Base-by-base conservation (phyloP, 2,888 invertebrate genomes). In the Leuctra nigra region DNA sequence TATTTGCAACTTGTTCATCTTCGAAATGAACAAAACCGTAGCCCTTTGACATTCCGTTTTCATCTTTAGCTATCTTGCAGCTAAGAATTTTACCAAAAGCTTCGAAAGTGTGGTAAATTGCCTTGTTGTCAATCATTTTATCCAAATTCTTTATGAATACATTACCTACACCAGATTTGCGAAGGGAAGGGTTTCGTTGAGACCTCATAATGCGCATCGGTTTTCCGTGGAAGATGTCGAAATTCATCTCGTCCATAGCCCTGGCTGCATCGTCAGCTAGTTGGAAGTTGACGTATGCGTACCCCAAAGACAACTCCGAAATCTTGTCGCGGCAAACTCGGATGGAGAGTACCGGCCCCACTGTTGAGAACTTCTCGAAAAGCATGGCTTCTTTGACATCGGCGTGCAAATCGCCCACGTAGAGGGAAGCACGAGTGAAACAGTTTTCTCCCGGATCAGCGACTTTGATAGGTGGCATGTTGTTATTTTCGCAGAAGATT, bases 151-250 rank as follows among this genome's bases (percentile, higher is more conserved):
- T 82, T 67, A 81, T 82, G 72, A 81, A 82, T 35, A 81, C 77
- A 67, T 82, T 82, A 29, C 80, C 80, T 54, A 79, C 76, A 41
- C 81, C 81, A 38, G 80, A 80, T 60, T 78, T 77, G 56, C 81
- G 71, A 38, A 80, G 69, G 11, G 77, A 77, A 4, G 79, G 79
- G 67, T 81, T 80, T 54, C 80, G 71, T 68, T 82, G 80, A 14
- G 79, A 78, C 81, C 81, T 82, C 81, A 82, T 82, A 62, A 82
- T 81, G 59, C 81, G 73, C 64, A 81, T 79, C 16, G 80, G 80
- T 47, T 75, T 70, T 16, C 77, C 78, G 62, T 76, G 76, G 62
- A 81, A 70, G 22, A 75, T 68, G 66, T 82, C 81, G 67, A 80
- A 82, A 69, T 81, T 81, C 80, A 82, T 81, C 4, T 79, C 80